Percentiles rank a stretch among this genome's conserved stretches.
phyloP scores from a whole-genome alignment of 1,140 invertebrate species.

The Paralvinella palmiformis region DNA sequence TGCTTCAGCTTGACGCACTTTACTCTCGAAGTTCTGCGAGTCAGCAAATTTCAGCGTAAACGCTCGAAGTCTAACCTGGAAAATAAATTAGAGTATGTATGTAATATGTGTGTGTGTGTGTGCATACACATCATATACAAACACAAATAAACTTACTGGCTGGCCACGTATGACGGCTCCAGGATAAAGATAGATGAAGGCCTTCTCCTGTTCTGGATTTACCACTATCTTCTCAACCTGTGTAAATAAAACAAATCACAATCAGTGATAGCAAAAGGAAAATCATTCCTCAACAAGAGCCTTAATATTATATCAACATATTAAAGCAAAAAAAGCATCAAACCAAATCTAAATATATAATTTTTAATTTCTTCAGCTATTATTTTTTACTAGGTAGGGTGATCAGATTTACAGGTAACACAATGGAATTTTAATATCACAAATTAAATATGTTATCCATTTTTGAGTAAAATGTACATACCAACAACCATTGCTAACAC shows the following conservation, averaged over 20 bases:
- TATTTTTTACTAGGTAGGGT: too few relatives aligned
- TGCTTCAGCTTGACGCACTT: constrained; percentile 72
- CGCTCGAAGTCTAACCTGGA: constrained; percentile 4
- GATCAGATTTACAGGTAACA: too few relatives aligned
- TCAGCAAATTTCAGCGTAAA: constrained; percentile 70
- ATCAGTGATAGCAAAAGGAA: not conserved
- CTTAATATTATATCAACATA: too few relatives aligned
- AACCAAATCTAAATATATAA: too few relatives aligned
- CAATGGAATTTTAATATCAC: too few relatives aligned
- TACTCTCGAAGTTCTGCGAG: constrained; percentile 77
- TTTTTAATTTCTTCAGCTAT: too few relatives aligned
- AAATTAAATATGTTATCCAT: too few relatives aligned
- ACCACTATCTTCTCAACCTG: constrained; percentile 77
- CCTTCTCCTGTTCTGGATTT: constrained; percentile 72
- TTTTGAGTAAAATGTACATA: too few relatives aligned
- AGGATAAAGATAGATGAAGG: constrained; percentile 73
- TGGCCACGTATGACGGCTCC: constrained; percentile 82
- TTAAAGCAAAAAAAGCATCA: too few relatives aligned
- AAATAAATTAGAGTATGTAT: not conserved
- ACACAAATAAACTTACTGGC: constrained; percentile 51
- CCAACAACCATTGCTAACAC: not conserved
- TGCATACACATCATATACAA: constrained; percentile 11
- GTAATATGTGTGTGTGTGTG: not conserved
- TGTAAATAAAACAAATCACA: constrained; percentile 11
- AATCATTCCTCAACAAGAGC: too few relatives aligned